Base-by-base conservation (phyloP, 2,888 invertebrate genomes). In the Listrodromus nycthemerus region DNA sequence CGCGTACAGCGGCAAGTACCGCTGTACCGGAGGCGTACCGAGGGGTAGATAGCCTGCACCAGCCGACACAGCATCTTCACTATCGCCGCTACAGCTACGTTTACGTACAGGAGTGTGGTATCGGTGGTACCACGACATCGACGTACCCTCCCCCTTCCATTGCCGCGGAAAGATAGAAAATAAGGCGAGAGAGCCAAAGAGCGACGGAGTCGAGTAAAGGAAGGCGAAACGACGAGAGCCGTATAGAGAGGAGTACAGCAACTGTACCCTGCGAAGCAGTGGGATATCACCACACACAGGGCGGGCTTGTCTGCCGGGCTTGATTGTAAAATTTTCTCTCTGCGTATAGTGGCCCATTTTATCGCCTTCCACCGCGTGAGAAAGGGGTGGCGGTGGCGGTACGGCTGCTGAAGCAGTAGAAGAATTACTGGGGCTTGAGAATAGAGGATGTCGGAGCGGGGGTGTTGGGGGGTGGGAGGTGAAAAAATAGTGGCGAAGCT, bases 281-380 rank as follows among this genome's bases (percentile, higher is more conserved):
- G 79, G 63, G 61, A 75, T 63, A 48, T 70, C 41, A 50, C 58
- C n/a, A 45, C 77, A 67, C 52, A 52, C 63, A 66, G 48, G 65
- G 70, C 76, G 58, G 58, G 41, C 71, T 48, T n/a, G 71, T 67
- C 66, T 67, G 73, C 58, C 21, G 66, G 21, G 88, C 87, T 90
- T 89, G 90, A 91, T 91, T 90, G 90, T 91, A 89, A 91, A 91
- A 90, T 90, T 90, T 90, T 90, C 89, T 33, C 88, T 89, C 88
- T 85, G 86, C 86, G 89, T 88, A 88, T 88, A 89, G 90, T 88
- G 87, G 89, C 90, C 88, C 90, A 90, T 90, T 91, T 90, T 90
- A 90, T 91, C 90, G 90, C 87, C 88, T 90, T 88, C 83, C 86
- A 73, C 41, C 65, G 69, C 69, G 69, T 65, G 77, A 80, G 75